Evolutionary conservation across 2,797 vertebrate species (phyloP), one percentile per base, ranked within the genome.

Genomic region (Buceros bicornis): DNA sequence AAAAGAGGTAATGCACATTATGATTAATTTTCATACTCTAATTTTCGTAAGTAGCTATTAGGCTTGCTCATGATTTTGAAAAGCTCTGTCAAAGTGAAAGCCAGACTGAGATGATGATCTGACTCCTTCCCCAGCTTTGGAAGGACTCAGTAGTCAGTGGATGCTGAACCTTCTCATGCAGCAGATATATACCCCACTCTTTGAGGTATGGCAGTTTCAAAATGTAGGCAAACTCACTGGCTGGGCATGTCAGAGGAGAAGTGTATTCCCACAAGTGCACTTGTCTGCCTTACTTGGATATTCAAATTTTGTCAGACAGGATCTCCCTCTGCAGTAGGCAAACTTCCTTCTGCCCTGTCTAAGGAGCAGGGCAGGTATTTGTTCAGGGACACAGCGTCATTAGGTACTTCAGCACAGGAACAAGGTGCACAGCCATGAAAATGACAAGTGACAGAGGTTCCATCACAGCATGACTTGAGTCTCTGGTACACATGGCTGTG

Each of bases 1-100:
- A 95, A 94, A 90, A 93, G 72, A 83, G 77, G 69, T 33, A 82
- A 90, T 64, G 65, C 54, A 88, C 15, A 54, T 69, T 70, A 85
- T 53, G 56, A 85, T 82, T 94, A 87, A 89, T 71, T 62, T 94
- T 85, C 67, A 82, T 67, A 66, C 25, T 9, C 18, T 66, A 56
- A 79, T 89, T 85, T 95, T 87, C 88, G 77, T 54, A 93, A 90
- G 64, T 53, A 95, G 65, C 24, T 95, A 77, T 94, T 94, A 93
- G 56, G 56, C 48, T 94, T 82, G 56, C 45, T 92, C 81, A 58
- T n/a, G 51, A 66, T 82, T 84, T 92, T 92, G 74, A 90, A 92
- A 85, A 93, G 67, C 45, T 88, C 81, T 84, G 50, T 89, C 83
- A 94, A 89, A 84, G 51, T 57, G 74, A 91, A 90, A 93, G 64